These are phyloP conservation scores for Ophraella communa DNA, from an alignment of 2,888 invertebrate species.

Conservation along the genomic window DNA sequence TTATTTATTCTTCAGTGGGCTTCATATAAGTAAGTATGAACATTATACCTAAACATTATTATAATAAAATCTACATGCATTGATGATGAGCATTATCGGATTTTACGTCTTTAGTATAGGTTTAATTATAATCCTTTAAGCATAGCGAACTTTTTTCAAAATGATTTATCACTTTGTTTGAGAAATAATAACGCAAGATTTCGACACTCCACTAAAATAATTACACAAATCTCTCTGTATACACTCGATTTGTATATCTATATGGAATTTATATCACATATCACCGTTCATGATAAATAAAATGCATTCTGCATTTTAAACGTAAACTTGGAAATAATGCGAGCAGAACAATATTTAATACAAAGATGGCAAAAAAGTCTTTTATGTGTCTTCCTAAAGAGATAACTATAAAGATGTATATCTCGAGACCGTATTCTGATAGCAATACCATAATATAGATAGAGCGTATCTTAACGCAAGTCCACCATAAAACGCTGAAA, in stretches of 20 bases:
- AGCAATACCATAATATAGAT: conserved; percentile 20
- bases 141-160: too few species aligned
- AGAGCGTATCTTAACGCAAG: conserved; percentile 19
- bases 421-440: conserved; percentile 7
- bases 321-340: conserved; percentile 1
- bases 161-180: too few species aligned
- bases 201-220: not conserved
- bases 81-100: too few species aligned
- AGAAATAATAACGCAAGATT: not conserved
- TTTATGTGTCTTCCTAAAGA: conserved; percentile 10
- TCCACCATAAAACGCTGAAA: conserved; percentile 17
- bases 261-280: not conserved
- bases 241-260: not conserved
- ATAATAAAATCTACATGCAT: too few species aligned
- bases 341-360: conserved; percentile 8
- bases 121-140: too few species aligned
- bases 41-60: too few species aligned
- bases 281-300: not conserved
- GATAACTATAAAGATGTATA: conserved; percentile 17
- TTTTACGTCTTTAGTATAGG: too few species aligned
- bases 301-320: not conserved
- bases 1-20: too few species aligned
- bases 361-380: not conserved
- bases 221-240: not conserved
- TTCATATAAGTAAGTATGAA: too few species aligned